Conservation (phyloP, 2,113 vertebrate species). For the Crypturellus undulatus region DNA sequence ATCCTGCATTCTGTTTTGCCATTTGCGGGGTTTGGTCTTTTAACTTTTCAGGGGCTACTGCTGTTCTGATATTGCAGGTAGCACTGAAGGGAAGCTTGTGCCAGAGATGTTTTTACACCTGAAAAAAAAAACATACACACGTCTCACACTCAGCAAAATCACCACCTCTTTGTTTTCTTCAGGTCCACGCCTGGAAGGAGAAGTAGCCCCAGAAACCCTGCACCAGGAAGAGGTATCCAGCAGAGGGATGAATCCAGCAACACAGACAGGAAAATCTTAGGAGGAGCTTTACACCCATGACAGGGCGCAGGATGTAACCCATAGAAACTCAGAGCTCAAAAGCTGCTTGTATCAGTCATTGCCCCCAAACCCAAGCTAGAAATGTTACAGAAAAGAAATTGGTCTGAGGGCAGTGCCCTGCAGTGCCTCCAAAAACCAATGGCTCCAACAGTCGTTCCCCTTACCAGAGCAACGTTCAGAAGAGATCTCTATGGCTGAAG, state of each 20-base stretch:
- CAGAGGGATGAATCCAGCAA: rapidly evolving
- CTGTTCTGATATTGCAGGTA: not conserved
- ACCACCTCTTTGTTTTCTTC: not conserved
- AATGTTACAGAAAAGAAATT: no score
- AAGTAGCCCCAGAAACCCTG: not conserved
- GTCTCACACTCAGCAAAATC: not conserved
- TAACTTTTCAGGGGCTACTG: not conserved
- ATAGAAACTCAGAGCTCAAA: not conserved
- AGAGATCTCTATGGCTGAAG: not conserved
- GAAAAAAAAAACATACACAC: not conserved
- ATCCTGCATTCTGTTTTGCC: not conserved
- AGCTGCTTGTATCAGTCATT: not conserved
- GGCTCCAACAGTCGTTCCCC: no score
- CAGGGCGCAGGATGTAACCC: not conserved
- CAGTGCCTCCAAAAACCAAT: no score
- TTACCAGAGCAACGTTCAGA: not conserved
- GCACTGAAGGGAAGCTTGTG: not conserved
- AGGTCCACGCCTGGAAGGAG: not conserved
- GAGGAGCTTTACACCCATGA: not conserved
- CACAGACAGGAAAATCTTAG: not conserved
- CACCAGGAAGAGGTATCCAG: not conserved
- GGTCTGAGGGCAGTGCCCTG: no score
- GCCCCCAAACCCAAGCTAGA: not conserved
- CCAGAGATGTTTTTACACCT: not conserved
- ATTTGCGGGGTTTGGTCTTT: not conserved